Percentiles rank a stretch among this genome's conserved stretches.
phyloP scores from a whole-genome alignment of 2,888 invertebrate genomes.

The Pterostichus madidus region DNA sequence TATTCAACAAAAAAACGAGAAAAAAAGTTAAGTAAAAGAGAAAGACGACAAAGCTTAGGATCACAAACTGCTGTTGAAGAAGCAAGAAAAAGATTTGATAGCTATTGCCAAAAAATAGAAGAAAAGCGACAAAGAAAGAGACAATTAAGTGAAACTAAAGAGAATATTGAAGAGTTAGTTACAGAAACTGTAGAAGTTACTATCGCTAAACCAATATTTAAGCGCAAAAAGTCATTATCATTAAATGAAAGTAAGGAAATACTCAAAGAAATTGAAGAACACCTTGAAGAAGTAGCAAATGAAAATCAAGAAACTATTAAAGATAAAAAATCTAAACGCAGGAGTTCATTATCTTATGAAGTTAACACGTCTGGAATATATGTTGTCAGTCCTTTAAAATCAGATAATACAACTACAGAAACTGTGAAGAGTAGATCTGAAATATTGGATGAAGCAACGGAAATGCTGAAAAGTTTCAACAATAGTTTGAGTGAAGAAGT shows the following conservation, averaged over 20 bases:
- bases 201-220: background rate
- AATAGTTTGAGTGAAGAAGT: slow-evolving; percentile 14
- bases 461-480: slow-evolving; percentile 45
- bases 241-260: background rate
- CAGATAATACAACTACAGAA: background rate
- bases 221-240: background rate
- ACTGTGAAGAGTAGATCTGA: background rate
- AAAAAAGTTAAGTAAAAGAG: slow-evolving; percentile 4
- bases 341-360: slow-evolving; percentile 20
- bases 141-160: slow-evolving; percentile 14
- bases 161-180: background rate
- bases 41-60: slow-evolving; percentile 32
- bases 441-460: slow-evolving; percentile 8
- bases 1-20: background rate
- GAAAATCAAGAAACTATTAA: background rate
- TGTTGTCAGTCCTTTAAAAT: slow-evolving; percentile 31
- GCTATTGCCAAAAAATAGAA: slow-evolving; percentile 23
- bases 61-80: slow-evolving; percentile 33
- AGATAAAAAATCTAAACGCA: slow-evolving; percentile 24
- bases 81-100: slow-evolving; percentile 25
- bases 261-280: background rate
- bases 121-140: slow-evolving; percentile 28
- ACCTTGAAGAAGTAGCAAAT: background rate
- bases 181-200: background rate
- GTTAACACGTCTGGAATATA: slow-evolving; percentile 40